These are phyloP conservation scores for Proterorhinus semilunaris DNA, from an alignment of 2,113 vertebrate species.

Conservation along the genomic window DNA sequence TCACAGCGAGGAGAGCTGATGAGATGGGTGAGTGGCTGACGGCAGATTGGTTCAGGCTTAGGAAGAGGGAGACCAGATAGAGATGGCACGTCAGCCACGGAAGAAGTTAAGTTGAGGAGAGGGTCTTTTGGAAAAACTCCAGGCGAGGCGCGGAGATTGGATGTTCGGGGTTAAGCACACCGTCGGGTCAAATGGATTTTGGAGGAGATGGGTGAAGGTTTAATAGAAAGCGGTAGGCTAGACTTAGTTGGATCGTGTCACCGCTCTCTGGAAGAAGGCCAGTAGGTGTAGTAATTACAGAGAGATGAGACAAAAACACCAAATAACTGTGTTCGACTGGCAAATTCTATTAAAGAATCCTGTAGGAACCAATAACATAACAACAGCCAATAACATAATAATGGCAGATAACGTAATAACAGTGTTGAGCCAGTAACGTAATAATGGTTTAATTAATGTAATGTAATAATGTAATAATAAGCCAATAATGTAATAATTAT, in stretches of 20 bases:
- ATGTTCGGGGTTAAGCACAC: neutral
- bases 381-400: too few relatives aligned
- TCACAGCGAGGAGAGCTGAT: conserved; percentile 39
- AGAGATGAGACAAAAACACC: too few relatives aligned
- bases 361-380: too few relatives aligned
- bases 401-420: too few relatives aligned
- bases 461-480: too few relatives aligned
- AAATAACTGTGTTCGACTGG: too few relatives aligned
- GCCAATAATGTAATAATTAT: too few relatives aligned
- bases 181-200: neutral
- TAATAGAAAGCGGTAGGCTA: neutral
- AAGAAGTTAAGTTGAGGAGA: neutral
- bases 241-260: neutral
- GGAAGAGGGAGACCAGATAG: conserved; percentile 9
- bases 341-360: too few relatives aligned
- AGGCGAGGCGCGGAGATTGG: neutral
- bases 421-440: too few relatives aligned
- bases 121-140: neutral
- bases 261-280: too few relatives aligned
- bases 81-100: neutral
- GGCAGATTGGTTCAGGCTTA: conserved; percentile 50
- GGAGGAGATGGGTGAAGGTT: neutral
- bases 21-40: conserved; percentile 59
- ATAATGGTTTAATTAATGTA: too few relatives aligned
- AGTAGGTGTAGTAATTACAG: too few relatives aligned